Conservation (phyloP, 2,113 vertebrate species). For the Dolichotis patagonum region DNA sequence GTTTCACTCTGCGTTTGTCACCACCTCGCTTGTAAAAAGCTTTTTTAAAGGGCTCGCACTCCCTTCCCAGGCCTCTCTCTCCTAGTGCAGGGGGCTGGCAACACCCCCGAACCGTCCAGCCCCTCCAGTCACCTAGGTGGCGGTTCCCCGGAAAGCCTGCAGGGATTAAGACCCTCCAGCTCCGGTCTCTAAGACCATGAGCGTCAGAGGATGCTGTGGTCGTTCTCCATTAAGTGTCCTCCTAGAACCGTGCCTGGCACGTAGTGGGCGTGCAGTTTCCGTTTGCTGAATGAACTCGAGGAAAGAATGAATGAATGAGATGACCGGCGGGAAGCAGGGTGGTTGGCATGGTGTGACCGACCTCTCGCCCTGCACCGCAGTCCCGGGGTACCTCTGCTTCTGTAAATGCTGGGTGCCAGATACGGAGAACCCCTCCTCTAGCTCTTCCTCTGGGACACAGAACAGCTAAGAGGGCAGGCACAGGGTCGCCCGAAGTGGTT, state of each 20-base stretch:
- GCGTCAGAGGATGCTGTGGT: background rate
- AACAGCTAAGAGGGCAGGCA: background rate
- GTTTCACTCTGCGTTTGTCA: slow-evolving; percentile 55
- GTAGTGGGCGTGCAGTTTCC: slow-evolving; percentile 52
- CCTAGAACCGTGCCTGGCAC: slow-evolving; percentile 39
- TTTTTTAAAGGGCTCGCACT: slow-evolving; percentile 72
- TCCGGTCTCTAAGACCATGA: background rate
- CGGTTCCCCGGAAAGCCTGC: background rate
- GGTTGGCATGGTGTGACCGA: background rate
- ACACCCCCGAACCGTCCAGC: background rate
- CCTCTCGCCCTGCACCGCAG: background rate
- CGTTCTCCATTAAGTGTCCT: background rate
- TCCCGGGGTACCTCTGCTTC: background rate
- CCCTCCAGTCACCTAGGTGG: background rate
- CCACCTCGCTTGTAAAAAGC: slow-evolving; percentile 48
- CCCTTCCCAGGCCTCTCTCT: background rate
- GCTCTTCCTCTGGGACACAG: background rate
- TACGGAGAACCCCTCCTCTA: background rate
- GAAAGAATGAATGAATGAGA: slow-evolving; percentile 53
- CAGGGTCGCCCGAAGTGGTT: background rate
- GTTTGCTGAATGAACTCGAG: slow-evolving; percentile 57
- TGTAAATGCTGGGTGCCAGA: background rate
- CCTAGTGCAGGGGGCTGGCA: background rate
- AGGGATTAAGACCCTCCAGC: background rate
- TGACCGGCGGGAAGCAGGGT: background rate